Base-by-base conservation (phyloP, 1,140 invertebrate genomes). In the Brachionus manjavacas region DNA sequence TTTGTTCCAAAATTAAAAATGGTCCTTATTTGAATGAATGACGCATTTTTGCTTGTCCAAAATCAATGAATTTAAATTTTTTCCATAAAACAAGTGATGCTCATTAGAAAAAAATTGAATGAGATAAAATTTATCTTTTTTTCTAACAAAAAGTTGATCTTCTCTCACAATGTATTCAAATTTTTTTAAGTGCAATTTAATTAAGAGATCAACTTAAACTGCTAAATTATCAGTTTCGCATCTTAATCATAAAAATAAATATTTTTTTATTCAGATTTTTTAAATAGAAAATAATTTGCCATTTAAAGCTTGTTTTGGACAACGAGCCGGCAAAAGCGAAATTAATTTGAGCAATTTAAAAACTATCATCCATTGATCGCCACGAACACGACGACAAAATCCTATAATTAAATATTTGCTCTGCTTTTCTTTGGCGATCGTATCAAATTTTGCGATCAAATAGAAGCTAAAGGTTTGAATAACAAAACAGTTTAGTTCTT, bases 381-480 rank as follows among this genome's bases (percentile, higher is more conserved):
- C 39, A 60, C 68, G 68, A 72, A 35, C n/a, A 72, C 68, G 28
- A 72, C 68, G 35, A 72, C 35, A 41, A 72, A 72, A 72, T 72
- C 68, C 68, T 72, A 72, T 72, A 72, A 72, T 72, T 72, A 72
- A 72, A 72, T 72, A 72, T 72, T 72, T 72, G 16, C 68, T 31
- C 39, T 31, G 68, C 35, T 72, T 72, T 72, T 39, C 35, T 20
- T 41, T 60, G 9, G 16, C 16, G 52, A 60, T 60, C 52, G 52
- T 60, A 60, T 60, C 52, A 60, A 60, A 60, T 60, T 60, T 60
- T 60, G 11, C 52, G 20, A 60, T 60, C 52, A 60, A 60, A 60
- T 60, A 60, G 52, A 60, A 60, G 52, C 16, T 52, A 52, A 52
- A 52, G 46, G 46, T 60, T 60, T 23, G 52, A 23, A 60, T 6